Evolutionary conservation across 2,888 invertebrate species (phyloP), one percentile per base, ranked within the genome.

Genomic region (Gastracanthus pulcherrimus): DNA sequence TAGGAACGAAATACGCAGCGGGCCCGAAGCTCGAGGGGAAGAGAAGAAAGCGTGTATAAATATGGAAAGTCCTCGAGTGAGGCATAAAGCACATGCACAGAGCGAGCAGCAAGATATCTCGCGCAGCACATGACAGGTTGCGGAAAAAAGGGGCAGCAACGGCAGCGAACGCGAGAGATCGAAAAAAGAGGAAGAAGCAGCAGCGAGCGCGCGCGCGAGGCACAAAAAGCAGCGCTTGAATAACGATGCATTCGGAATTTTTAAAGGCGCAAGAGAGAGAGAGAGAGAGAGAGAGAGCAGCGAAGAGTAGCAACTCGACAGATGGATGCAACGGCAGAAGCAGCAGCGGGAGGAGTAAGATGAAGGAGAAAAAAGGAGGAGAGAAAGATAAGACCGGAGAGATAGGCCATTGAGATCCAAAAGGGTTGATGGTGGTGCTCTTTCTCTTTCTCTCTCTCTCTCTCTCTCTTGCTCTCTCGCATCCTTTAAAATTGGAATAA

Each of bases 401-500:
- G 82, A 82, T 80, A 82, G 76, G 75, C 64, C 79, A 80, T 82
- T 81, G 79, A 76, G 78, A 80, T 79, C 82, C 76, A 29, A 80
- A 82, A 80, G 80, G 82, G 82, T 82, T 82, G 80, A 79, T 80
- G 80, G 71, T 51, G 69, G 48, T n/a, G n/a, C 45, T 26, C 34
- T 69, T 41, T 62, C 45, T 74, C 71, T 72, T 45, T 45, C 19
- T 67, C 76, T 60, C 36, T 80, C 72, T 70, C 67, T 83, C 87
- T 58, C 67, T 41, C n/a, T n/a, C n/a, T n/a, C n/a, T n/a, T n/a
- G n/a, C n/a, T n/a, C n/a, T n/a, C n/a, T 60, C 66, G 85, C 87
- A 85, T 89, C 90, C 88, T 89, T 91, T 87, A 90, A 91, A 90
- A 91, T 90, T 90, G 90, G 90, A 91, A 90, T 91, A 91, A 91